Evolutionary conservation across 2,888 invertebrate genomes (phyloP).

Genomic region (Argyresthia albistria): DNA sequence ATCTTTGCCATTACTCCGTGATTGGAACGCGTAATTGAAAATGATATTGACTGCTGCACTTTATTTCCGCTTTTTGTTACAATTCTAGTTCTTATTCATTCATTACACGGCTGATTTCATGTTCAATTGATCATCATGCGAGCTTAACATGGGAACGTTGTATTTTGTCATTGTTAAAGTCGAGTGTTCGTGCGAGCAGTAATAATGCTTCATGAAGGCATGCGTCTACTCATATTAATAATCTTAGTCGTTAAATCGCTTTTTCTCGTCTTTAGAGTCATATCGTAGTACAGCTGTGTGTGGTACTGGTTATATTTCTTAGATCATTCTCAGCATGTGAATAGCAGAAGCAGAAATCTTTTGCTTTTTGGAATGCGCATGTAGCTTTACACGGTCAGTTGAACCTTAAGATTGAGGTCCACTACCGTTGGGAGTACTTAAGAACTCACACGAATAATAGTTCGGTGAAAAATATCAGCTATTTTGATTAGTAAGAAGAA

Average conservation of each 20-base stretch:
- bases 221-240: background rate
- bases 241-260: background rate
- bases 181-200: background rate
- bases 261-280: background rate
- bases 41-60: background rate
- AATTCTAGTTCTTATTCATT: constrained; percentile 9
- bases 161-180: background rate
- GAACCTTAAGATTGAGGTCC: constrained; percentile 7
- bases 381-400: constrained; percentile 11
- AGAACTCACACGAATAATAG: constrained; percentile 15
- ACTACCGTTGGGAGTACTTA: constrained; percentile 22
- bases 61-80: background rate
- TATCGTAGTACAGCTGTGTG: background rate
- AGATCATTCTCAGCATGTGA: background rate
- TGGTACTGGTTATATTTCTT: background rate
- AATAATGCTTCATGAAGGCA: background rate
- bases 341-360: background rate
- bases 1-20: constrained; percentile 3
- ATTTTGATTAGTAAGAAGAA: too few relatives aligned
- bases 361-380: constrained; percentile 11
- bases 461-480: too few relatives aligned
- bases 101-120: constrained; percentile 11
- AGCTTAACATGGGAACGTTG: background rate
- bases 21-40: constrained; percentile 4
- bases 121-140: constrained; percentile 6